phyloP scores from a whole-genome alignment of 2,888 invertebrate species.

The Thera obeliscata region DNA sequence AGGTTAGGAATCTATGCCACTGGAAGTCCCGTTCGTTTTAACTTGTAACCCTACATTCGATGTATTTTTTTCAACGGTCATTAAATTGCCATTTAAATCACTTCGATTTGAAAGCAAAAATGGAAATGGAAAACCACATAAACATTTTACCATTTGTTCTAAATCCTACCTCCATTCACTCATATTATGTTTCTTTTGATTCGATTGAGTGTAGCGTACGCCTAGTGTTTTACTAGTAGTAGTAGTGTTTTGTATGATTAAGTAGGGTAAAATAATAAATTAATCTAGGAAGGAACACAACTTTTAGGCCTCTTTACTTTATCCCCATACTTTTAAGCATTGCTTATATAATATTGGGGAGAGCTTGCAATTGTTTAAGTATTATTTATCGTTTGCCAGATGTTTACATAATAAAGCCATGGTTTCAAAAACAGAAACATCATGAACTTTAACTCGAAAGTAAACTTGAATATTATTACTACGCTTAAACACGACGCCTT shows the following conservation, averaged over 20 bases:
- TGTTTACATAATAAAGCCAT: too few species aligned
- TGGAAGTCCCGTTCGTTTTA: conserved; percentile 32
- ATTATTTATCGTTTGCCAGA: too few species aligned
- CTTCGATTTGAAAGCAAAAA: background rate
- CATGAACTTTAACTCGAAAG: background rate
- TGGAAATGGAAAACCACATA: too few species aligned
- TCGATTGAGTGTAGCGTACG: too few species aligned
- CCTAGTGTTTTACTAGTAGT: too few species aligned
- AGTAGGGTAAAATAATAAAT: too few species aligned
- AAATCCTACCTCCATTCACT: too few species aligned
- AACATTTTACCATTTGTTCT: too few species aligned
- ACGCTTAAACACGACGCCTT: background rate
- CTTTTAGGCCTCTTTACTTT: background rate
- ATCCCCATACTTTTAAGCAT: background rate
- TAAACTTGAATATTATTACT: background rate
- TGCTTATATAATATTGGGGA: too few species aligned
- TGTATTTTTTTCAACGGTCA: background rate
- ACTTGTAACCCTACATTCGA: conserved; percentile 1
- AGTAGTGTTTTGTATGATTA: too few species aligned
- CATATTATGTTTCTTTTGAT: too few species aligned
- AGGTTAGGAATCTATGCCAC: conserved; percentile 45
- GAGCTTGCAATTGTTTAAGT: too few species aligned
- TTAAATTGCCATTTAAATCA: background rate
- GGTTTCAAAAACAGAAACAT: background rate
- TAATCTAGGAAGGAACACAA: background rate